Evolutionary conservation across 2,888 invertebrate species (phyloP).

Genomic region (Pristionchus mayeri): DNA sequence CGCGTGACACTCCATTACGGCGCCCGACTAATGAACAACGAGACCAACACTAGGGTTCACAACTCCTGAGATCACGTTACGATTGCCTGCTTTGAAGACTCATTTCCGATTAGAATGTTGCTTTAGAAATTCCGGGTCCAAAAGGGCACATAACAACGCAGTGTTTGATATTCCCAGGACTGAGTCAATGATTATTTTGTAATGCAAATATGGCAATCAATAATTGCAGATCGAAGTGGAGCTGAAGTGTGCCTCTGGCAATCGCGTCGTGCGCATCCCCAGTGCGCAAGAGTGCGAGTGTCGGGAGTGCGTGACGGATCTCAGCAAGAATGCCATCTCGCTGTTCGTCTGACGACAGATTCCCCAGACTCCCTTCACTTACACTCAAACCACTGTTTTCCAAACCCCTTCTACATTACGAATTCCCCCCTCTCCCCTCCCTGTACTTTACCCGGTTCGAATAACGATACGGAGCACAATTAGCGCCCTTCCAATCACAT

Average conservation of each 20-base stretch:
- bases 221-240: conserved; percentile 12
- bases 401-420: background rate
- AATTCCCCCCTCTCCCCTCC: background rate
- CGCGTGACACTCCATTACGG: background rate
- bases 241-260: background rate
- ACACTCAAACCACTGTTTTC: background rate
- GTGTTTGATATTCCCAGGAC: too few relatives aligned
- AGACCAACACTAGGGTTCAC: too few relatives aligned
- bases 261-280: conserved; percentile 4
- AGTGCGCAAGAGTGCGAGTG: background rate
- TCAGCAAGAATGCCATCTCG: background rate
- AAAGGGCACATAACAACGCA: too few relatives aligned
- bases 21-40: too few relatives aligned
- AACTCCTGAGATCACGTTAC: too few relatives aligned
- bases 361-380: background rate
- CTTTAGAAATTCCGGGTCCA: too few relatives aligned
- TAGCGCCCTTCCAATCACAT: too few relatives aligned
- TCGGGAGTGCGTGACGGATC: background rate
- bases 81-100: too few relatives aligned
- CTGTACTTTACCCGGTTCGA: too few relatives aligned
- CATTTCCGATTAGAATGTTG: too few relatives aligned
- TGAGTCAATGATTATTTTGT: background rate
- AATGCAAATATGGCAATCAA: too few relatives aligned
- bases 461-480: too few relatives aligned
- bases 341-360: background rate